Conservation (phyloP, 2,797 vertebrate species). For the Lutjanus argentimaculatus region DNA sequence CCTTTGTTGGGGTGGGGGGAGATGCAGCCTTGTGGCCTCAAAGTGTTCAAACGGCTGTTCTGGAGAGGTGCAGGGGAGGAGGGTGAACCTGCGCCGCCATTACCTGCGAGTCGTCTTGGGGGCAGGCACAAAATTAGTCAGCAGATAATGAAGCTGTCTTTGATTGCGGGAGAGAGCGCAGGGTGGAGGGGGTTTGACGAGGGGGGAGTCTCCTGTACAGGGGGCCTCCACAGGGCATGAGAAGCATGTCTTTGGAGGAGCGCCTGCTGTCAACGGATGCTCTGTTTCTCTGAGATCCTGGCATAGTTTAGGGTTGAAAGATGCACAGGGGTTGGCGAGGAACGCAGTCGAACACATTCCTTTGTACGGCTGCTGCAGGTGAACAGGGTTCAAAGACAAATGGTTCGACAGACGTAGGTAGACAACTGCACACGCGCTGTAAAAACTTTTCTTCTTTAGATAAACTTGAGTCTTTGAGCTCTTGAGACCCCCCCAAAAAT, state of each 20-base stretch:
- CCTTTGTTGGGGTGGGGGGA: conserved; percentile 84
- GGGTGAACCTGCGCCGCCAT: conserved; percentile 80
- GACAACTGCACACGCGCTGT: conserved; percentile 12
- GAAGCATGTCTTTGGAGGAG: conserved; percentile 83
- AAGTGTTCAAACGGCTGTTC: conserved; percentile 75
- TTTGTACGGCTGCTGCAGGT: conserved; percentile 66
- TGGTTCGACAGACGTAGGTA: conserved; percentile 11
- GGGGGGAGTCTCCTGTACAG: conserved; percentile 75
- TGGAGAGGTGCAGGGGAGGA: conserved; percentile 66
- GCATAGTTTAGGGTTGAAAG: conserved; percentile 78
- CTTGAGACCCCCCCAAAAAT: too few species aligned
- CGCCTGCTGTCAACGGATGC: conserved; percentile 79
- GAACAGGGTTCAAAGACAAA: conserved; percentile 59
- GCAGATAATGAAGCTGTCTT: conserved; percentile 90
- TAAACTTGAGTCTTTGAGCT: too few species aligned
- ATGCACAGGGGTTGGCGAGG: conserved; percentile 66
- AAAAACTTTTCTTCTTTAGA: not conserved
- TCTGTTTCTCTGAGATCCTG: conserved; percentile 76
- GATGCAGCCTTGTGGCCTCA: conserved; percentile 80
- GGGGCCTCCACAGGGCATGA: conserved; percentile 77
- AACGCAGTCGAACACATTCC: conserved; percentile 68
- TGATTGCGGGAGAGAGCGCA: conserved; percentile 70
- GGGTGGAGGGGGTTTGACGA: conserved; percentile 60
- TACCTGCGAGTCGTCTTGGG: conserved; percentile 87
- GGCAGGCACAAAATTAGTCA: conserved; percentile 87